A percentile compares a stretch with the other conserved stretches of the same genome.
Conservation (phyloP, 2,797 vertebrate species). For the Danio jaintianensis region DNA sequence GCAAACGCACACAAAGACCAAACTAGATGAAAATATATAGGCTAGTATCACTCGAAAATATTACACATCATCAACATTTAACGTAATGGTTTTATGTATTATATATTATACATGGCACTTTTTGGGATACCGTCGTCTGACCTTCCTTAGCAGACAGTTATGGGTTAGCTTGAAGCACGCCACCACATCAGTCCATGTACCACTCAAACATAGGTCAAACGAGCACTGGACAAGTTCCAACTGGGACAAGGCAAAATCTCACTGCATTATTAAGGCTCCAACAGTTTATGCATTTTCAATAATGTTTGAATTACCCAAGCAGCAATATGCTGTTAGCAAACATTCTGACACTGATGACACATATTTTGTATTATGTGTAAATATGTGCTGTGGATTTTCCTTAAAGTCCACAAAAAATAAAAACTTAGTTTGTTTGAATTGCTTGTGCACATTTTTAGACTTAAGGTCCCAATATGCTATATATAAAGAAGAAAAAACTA, state of each 20-base stretch:
- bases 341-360: no score
- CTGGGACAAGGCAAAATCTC: conserved; percentile 28
- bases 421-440: no score
- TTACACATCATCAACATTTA: not conserved
- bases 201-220: conserved; percentile 45
- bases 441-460: no score
- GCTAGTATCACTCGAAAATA: not conserved
- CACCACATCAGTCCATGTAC: not conserved
- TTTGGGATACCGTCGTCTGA: not conserved
- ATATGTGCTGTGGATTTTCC: no score
- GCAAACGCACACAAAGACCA: not conserved
- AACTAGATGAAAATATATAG: not conserved
- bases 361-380: no score
- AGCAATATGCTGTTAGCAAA: no score
- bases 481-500: no score
- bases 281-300: no score
- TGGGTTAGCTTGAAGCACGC: not conserved
- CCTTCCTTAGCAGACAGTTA: not conserved
- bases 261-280: not conserved
- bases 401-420: no score
- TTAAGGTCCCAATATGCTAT: no score
- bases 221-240: conserved; percentile 56
- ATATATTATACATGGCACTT: not conserved
- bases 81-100: not conserved
- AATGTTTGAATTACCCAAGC: no score